These are phyloP conservation scores for Fistularia tabacaria DNA, from an alignment of 2,797 vertebrate species.

Conservation along the genomic window DNA sequence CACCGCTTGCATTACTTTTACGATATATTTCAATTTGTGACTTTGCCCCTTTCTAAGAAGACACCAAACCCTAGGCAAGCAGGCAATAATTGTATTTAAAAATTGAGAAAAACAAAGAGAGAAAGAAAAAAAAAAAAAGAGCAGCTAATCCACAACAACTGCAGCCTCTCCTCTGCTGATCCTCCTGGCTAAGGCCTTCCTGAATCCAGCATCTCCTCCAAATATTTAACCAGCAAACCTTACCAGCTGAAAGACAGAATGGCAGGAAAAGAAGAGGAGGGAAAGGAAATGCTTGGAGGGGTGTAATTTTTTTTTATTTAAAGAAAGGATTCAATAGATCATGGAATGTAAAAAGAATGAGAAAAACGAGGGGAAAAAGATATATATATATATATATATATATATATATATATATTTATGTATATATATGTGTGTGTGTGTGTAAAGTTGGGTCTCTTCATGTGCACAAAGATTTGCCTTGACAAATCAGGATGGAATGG, in stretches of 20 bases:
- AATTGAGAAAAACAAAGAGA: conserved; percentile 38
- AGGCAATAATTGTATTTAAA: conserved; percentile 55
- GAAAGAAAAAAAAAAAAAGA: conserved; percentile 18
- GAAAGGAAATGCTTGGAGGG: conserved; percentile 5
- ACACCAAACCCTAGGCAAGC: conserved; percentile 16
- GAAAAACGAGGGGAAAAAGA: no score
- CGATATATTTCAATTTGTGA: no score
- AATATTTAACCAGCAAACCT: conserved; percentile 66
- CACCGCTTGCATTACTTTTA: no score
- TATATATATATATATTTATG: no score
- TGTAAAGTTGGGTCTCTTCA: no score
- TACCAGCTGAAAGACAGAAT: conserved; percentile 42
- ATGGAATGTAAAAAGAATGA: no score
- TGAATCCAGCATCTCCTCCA: conserved; percentile 30
- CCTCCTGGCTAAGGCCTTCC: conserved; percentile 49
- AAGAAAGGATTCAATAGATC: background rate
- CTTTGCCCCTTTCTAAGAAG: no score
- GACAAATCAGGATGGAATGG: no score
- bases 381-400: no score
- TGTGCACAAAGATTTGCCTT: no score
- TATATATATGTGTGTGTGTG: no score
- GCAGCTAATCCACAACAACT: conserved; percentile 67
- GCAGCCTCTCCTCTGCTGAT: conserved; percentile 59
- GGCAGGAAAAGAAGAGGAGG: background rate
- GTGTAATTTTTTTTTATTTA: no score